Base-by-base conservation (phyloP, 2,113 vertebrate genomes). In the Xenus cinereus region DNA sequence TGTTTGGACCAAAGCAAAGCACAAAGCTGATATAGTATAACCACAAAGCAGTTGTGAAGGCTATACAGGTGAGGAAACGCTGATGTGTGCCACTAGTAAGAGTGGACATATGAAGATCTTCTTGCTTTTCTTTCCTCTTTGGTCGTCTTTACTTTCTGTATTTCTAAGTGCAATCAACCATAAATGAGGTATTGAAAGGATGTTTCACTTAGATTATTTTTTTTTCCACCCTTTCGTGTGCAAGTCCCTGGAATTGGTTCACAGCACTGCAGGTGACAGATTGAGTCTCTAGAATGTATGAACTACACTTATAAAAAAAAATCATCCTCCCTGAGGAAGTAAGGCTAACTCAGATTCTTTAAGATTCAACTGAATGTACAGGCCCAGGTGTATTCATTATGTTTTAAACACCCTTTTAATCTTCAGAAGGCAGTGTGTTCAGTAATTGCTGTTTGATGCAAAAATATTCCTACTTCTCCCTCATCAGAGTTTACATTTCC, bases 331-430 rank as follows among this genome's bases (percentile, higher is more conserved):
- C 53, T 26, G 56, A 74, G 30, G n/a, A 76, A 90, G 56, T 76
- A 41, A 94, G 63, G 41, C 67, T 90, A 92, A 89, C 89, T 89
- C 69, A 81, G 56, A 67, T 76, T 87, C 81, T 72, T 89, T 90
- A 85, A 53, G 67, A 76, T 30, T 79, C 51, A 59, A n/a, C 15
- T 88, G 71, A 91, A 67, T 79, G 53, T 39, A 81, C 50, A 81
- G 80, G 22, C 64, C 51, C 81, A 68, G 74, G 71, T 91, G 56
- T 88, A 87, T 79, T 95, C 32, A 76, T 90, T 93, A 90, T 53
- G 85, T 87, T 76, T 67, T 48, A 14, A 79, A 87, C 76, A 46
- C 5, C 8, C 85, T 80, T 83, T 84, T 84, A 90, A 77, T 92
- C 83, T 93, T 90, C 43, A 64, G 73, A 59, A 88, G 32, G 53